These are phyloP conservation scores for Lepus americanus DNA, from an alignment of 2,113 vertebrate genomes.

Conservation along the genomic window DNA sequence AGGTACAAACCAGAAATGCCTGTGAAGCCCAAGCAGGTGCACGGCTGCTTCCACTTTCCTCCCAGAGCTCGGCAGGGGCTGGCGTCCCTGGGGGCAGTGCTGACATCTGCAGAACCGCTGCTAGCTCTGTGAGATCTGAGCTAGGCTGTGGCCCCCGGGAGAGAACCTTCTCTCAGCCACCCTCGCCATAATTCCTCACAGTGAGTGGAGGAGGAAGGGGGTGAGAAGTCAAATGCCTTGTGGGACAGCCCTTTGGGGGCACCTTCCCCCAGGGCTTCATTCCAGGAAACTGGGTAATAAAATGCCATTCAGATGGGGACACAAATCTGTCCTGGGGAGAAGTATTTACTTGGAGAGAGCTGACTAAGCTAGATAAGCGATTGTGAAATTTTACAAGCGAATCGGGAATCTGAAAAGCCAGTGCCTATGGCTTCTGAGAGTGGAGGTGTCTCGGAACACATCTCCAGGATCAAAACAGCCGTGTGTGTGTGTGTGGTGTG, in stretches of 20 bases:
- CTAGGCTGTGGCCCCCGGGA: not conserved
- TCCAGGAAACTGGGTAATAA: not conserved
- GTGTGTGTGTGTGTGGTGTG: too few relatives aligned
- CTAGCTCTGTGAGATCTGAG: not conserved
- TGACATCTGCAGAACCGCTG: not conserved
- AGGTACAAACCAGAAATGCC: not conserved
- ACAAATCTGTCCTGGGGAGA: not conserved
- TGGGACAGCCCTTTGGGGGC: slow-evolving; percentile 33
- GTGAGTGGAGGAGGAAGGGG: slow-evolving; percentile 1
- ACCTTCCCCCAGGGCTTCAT: not conserved
- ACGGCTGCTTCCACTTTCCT: not conserved
- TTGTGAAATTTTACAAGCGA: not conserved
- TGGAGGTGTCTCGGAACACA: not conserved
- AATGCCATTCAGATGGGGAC: not conserved
- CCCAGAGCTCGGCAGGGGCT: not conserved
- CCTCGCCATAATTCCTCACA: too few relatives aligned
- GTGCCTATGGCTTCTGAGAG: not conserved
- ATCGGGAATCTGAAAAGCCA: not conserved
- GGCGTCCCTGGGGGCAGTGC: not conserved
- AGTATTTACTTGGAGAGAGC: not conserved
- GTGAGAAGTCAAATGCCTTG: slow-evolving; percentile 1
- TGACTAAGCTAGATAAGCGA: not conserved
- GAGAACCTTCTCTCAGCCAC: not conserved
- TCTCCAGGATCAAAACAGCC: not conserved
- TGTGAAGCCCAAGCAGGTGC: not conserved